These are phyloP conservation scores for Trichechus manatus DNA, from an alignment of 2,113 vertebrate species.

Conservation along the genomic window DNA sequence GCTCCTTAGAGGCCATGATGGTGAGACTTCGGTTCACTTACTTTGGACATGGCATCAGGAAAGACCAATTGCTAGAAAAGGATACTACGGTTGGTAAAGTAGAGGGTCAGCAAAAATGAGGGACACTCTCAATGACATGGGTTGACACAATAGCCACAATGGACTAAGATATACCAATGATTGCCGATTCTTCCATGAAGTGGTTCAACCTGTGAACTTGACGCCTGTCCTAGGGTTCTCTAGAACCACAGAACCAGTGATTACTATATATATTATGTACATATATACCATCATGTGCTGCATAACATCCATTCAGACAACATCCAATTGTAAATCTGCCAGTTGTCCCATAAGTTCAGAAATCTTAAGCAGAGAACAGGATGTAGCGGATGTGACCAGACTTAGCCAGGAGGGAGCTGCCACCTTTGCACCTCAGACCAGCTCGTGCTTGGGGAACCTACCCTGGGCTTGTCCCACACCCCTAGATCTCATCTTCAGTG, in stretches of 20 bases:
- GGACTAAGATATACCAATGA: not conserved
- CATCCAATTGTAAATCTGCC: too few species aligned
- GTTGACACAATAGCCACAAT: not conserved
- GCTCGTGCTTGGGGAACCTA: too few species aligned
- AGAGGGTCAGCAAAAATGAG: not conserved
- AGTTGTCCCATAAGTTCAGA: too few species aligned
- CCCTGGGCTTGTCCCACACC: too few species aligned
- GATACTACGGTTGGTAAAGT: not conserved
- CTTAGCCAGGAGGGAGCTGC: too few species aligned
- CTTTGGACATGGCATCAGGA: not conserved
- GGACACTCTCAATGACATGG: not conserved
- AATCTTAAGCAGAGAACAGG: too few species aligned
- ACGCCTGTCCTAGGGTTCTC: too few species aligned
- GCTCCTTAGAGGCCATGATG: not conserved
- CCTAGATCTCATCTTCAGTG: too few species aligned
- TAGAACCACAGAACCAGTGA: not conserved
- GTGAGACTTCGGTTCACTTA: not conserved
- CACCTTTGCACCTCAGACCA: too few species aligned
- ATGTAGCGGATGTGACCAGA: too few species aligned
- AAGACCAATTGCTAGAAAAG: not conserved
- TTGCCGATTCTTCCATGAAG: not conserved
- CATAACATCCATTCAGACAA: too few species aligned
- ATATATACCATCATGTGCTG: too few species aligned
- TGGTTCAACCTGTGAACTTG: not conserved
- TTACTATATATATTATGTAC: not conserved